A percentile compares a stretch with the other conserved stretches of the same genome.
Evolutionary conservation across 1,140 invertebrate species (phyloP).

Genomic region (Leptinotarsa lineolata): DNA sequence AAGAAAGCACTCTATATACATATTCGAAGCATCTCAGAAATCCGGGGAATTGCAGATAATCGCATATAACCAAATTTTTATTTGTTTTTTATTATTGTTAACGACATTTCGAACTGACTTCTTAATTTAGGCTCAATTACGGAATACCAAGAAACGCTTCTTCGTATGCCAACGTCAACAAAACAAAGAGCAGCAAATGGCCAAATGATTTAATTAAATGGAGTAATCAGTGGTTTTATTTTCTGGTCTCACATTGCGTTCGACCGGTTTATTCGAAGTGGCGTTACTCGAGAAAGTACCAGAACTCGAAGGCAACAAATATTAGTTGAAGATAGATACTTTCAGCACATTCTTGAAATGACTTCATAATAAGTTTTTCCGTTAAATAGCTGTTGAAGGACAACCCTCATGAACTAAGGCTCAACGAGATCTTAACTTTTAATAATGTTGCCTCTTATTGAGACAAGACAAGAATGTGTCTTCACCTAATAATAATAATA

Average conservation of each 20-base stretch:
- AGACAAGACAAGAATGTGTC: no score
- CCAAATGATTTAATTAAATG: slow-evolving; percentile 31
- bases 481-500: no score
- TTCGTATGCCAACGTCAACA: slow-evolving; percentile 15
- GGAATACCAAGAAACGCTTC: slow-evolving; percentile 23
- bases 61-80: slow-evolving; percentile 4
- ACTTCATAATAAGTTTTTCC: no score
- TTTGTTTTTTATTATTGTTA: slow-evolving; percentile 16
- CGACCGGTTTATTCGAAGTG: slow-evolving; percentile 3
- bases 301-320: neutral
- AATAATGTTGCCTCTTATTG: no score
- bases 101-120: slow-evolving; percentile 21
- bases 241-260: neutral
- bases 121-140: slow-evolving; percentile 24
- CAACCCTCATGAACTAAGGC: no score
- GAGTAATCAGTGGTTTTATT: slow-evolving; percentile 29
- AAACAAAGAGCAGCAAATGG: slow-evolving; percentile 23
- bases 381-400: no score
- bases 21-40: neutral
- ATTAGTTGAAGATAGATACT: neutral
- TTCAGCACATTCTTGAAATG: no score
- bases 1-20: no score
- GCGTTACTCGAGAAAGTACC: neutral
- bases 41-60: neutral
- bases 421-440: no score